These are phyloP conservation scores for Narcine bancroftii DNA, from an alignment of 2,113 vertebrate species.

Conservation along the genomic window DNA sequence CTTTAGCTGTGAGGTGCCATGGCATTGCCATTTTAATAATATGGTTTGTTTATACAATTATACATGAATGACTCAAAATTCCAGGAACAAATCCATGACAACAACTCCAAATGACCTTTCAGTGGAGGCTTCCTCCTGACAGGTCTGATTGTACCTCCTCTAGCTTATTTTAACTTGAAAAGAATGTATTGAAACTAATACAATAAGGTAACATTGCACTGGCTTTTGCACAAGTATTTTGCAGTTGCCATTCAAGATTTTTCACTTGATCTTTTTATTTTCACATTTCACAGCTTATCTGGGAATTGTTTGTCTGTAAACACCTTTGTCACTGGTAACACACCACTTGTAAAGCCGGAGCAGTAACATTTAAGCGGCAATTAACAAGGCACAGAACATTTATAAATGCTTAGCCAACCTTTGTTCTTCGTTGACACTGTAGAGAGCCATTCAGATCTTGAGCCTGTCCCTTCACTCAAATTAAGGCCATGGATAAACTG, in stretches of 20 bases:
- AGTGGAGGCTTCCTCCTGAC: neutral
- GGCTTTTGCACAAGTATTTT: neutral
- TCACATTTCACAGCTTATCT: neutral
- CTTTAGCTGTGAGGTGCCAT: neutral
- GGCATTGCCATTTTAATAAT: constrained; percentile 35
- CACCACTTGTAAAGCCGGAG: neutral
- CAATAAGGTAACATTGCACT: constrained; percentile 17
- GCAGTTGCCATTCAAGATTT: neutral
- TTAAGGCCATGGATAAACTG: neutral
- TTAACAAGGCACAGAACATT: neutral
- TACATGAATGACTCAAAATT: constrained; percentile 34
- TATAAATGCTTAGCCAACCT: neutral
- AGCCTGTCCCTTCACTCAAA: neutral
- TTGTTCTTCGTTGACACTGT: neutral
- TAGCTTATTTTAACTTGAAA: constrained; percentile 9
- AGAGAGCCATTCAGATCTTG: neutral
- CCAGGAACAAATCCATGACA: constrained; percentile 21
- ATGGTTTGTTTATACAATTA: constrained; percentile 34
- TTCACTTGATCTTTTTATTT: constrained; percentile 15
- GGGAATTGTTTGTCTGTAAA: neutral
- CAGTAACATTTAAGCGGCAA: neutral
- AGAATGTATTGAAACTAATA: constrained; percentile 28
- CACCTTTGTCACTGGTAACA: neutral
- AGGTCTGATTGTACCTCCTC: constrained; percentile 18
- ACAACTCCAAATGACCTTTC: constrained; percentile 25